These are phyloP conservation scores for Anhinga anhinga DNA, from an alignment of 2,113 vertebrate genomes.

Conservation along the genomic window DNA sequence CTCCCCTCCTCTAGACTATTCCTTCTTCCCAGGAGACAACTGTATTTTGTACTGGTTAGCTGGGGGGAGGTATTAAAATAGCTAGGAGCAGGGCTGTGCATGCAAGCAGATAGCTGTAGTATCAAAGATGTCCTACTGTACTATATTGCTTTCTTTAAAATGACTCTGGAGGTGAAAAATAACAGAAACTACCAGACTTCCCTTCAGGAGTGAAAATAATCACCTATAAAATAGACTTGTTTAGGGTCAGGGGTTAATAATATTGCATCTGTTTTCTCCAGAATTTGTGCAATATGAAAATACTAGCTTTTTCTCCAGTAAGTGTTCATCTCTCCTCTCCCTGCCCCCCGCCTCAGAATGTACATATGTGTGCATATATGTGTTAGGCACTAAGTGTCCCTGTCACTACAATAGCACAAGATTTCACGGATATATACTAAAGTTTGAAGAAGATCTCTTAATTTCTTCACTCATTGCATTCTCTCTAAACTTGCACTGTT, in stretches of 20 bases:
- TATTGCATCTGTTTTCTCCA: neutral
- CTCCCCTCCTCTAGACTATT: neutral
- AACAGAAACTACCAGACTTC: neutral
- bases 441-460: neutral
- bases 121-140: neutral
- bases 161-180: neutral
- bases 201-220: neutral
- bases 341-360: too few species aligned
- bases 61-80: neutral
- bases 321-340: too few species aligned
- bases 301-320: neutral
- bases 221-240: neutral
- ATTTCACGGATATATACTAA: neutral
- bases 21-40: neutral
- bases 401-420: neutral
- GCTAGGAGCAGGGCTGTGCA: neutral
- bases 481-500: conserved; percentile 10
- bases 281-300: neutral
- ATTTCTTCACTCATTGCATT: neutral
- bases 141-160: neutral
- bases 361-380: neutral
- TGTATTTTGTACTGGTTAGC: neutral
- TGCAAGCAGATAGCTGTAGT: neutral
- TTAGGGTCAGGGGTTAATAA: neutral
- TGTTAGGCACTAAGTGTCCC: neutral